phyloP scores from a whole-genome alignment of 2,888 invertebrate species.

The Chelonus formosanus region DNA sequence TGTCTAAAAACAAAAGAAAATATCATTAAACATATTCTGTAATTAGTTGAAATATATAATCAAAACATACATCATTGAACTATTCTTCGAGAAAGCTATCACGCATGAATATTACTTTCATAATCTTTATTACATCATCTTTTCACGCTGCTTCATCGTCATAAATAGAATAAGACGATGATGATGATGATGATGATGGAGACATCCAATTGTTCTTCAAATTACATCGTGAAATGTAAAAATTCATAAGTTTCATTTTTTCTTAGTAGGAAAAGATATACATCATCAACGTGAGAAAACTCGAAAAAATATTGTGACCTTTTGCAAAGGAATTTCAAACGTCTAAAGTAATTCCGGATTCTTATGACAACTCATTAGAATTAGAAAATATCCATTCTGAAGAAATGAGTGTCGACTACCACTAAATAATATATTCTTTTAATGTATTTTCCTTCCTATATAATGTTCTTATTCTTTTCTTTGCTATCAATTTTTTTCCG shows the following conservation, averaged over 20 bases:
- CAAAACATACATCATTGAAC: not conserved
- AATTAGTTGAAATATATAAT: not conserved
- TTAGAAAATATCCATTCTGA: slow-evolving; percentile 9
- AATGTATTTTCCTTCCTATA: no score
- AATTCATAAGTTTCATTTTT: slow-evolving; percentile 6
- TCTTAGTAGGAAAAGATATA: not conserved
- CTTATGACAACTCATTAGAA: slow-evolving; percentile 18
- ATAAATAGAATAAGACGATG: not conserved
- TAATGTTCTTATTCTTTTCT: no score
- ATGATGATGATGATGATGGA: slow-evolving; percentile 1
- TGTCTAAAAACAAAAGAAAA: no score
- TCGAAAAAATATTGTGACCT: slow-evolving; percentile 25
- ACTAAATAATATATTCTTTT: no score
- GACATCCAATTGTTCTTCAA: slow-evolving; percentile 8
- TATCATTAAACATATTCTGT: not conserved
- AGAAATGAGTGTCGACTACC: not conserved
- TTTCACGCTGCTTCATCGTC: not conserved
- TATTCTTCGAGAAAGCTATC: slow-evolving; percentile 5
- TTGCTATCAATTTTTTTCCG: no score
- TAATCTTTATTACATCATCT: slow-evolving; percentile 23
- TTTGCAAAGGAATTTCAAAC: slow-evolving; percentile 21
- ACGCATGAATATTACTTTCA: slow-evolving; percentile 8
- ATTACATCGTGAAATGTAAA: not conserved
- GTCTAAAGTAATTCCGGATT: slow-evolving; percentile 14
- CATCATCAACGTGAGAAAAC: slow-evolving; percentile 14